Conservation (phyloP, 2,888 invertebrate genomes). For the Junonia oenone region DNA sequence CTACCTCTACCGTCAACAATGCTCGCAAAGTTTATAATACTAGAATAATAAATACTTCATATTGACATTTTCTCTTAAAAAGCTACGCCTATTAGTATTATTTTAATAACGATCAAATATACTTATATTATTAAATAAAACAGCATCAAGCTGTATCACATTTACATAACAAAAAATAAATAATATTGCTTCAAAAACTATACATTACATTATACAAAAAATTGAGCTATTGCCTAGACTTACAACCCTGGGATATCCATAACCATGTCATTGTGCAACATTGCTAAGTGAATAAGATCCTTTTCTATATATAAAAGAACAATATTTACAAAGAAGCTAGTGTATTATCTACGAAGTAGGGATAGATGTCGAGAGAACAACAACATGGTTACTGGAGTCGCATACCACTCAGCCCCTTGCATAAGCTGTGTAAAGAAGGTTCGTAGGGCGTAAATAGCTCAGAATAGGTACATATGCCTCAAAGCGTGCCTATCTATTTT, state of each 20-base stretch:
- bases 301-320: constrained; percentile 39
- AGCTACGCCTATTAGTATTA: constrained; percentile 45
- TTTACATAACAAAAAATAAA: constrained; percentile 55
- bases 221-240: constrained; percentile 75
- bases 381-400: constrained; percentile 71
- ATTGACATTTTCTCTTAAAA: constrained; percentile 60
- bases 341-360: constrained; percentile 37
- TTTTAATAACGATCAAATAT: constrained; percentile 53
- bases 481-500: constrained; percentile 30
- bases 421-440: constrained; percentile 62
- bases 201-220: constrained; percentile 54
- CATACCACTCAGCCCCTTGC: constrained; percentile 71
- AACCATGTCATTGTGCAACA: constrained; percentile 60
- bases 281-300: constrained; percentile 27
- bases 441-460: constrained; percentile 61
- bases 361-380: constrained; percentile 34
- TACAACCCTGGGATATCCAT: constrained; percentile 74
- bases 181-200: constrained; percentile 49
- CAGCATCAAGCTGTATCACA: constrained; percentile 70
- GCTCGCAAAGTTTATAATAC: constrained; percentile 48
- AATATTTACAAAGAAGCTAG: constrained; percentile 58
- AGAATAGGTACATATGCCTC: constrained; percentile 40
- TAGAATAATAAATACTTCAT: constrained; percentile 44
- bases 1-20: constrained; percentile 52
- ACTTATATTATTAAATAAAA: constrained; percentile 55